phyloP scores from a whole-genome alignment of 2,797 vertebrate species.

The Gymnoscopelus braueri region DNA sequence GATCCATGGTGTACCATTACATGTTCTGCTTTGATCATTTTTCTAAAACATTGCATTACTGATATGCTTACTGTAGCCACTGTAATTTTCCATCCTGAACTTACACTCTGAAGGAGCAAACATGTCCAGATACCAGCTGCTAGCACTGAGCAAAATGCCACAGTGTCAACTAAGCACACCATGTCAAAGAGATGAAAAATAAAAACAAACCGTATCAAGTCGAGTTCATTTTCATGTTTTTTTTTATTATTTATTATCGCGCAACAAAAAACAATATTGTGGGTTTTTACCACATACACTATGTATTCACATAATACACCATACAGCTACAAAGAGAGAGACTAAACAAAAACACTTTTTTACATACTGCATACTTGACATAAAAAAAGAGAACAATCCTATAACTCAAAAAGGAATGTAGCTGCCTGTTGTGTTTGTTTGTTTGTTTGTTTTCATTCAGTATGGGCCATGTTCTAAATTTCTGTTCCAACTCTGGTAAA shows the following conservation, averaged over 20 bases:
- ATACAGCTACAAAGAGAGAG: slow-evolving; percentile 88
- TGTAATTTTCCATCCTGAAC: too few relatives aligned
- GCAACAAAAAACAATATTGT: slow-evolving; percentile 89
- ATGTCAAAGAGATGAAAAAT: too few relatives aligned
- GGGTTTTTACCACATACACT: slow-evolving; percentile 86
- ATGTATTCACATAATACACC: slow-evolving; percentile 91
- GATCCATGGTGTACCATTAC: too few relatives aligned
- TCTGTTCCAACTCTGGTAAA: slow-evolving; percentile 52
- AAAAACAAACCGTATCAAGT: not conserved
- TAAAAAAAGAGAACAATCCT: slow-evolving; percentile 85
- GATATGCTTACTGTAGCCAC: too few relatives aligned
- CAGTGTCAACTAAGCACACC: too few relatives aligned
- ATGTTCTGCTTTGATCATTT: too few relatives aligned
- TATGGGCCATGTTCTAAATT: slow-evolving; percentile 62
- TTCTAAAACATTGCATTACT: too few relatives aligned
- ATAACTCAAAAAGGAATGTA: slow-evolving; percentile 86
- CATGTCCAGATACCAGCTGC: too few relatives aligned
- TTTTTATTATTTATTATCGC: slow-evolving; percentile 78
- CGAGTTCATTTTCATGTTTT: slow-evolving; percentile 76
- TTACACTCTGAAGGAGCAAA: too few relatives aligned
- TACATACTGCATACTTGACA: slow-evolving; percentile 90
- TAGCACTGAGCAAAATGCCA: too few relatives aligned
- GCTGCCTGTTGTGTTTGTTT: slow-evolving; percentile 83
- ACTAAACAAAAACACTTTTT: slow-evolving; percentile 84
- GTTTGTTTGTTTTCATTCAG: slow-evolving; percentile 50